Percentiles rank a stretch among this genome's conserved stretches.
Conservation (phyloP, 1,140 invertebrate genomes). For the Adoxophyes honmai region DNA sequence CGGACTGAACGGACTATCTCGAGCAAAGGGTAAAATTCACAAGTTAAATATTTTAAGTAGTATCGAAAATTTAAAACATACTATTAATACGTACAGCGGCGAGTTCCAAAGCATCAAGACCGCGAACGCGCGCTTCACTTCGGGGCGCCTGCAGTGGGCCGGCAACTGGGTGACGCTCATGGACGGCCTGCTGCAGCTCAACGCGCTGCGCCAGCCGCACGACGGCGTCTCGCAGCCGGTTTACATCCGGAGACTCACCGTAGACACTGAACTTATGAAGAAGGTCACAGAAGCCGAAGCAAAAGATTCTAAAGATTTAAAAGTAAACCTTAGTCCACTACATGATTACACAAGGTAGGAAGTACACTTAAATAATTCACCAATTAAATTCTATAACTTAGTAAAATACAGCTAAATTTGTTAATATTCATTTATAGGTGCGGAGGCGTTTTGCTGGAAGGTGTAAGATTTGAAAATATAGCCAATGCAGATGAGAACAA, state of each 20-base stretch:
- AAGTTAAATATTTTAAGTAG: too few relatives aligned
- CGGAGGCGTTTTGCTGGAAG: too few relatives aligned
- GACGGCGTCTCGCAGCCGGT: slow-evolving; percentile 3
- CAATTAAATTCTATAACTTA: too few relatives aligned
- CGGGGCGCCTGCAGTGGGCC: slow-evolving; percentile 19
- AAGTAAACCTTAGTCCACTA: not conserved
- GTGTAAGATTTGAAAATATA: too few relatives aligned
- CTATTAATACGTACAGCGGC: slow-evolving; percentile 13
- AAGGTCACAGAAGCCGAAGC: not conserved
- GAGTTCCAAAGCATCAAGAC: slow-evolving; percentile 21
- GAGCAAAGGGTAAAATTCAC: too few relatives aligned
- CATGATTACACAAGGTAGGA: slow-evolving; percentile 13
- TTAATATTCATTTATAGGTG: too few relatives aligned
- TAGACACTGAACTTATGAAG: slow-evolving; percentile 10
- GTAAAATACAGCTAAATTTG: too few relatives aligned
- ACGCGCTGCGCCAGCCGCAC: not conserved
- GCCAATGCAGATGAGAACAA: too few relatives aligned
- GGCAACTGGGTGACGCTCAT: slow-evolving; percentile 24
- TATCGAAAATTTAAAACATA: not conserved
- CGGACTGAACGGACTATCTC: too few relatives aligned
- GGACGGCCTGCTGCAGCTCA: slow-evolving; percentile 23
- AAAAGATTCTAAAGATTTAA: not conserved
- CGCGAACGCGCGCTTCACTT: not conserved
- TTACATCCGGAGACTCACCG: slow-evolving; percentile 14
- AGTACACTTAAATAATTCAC: too few relatives aligned